These are phyloP conservation scores for Bucorvus abyssinicus DNA, from an alignment of 2,797 vertebrate species.

Conservation along the genomic window DNA sequence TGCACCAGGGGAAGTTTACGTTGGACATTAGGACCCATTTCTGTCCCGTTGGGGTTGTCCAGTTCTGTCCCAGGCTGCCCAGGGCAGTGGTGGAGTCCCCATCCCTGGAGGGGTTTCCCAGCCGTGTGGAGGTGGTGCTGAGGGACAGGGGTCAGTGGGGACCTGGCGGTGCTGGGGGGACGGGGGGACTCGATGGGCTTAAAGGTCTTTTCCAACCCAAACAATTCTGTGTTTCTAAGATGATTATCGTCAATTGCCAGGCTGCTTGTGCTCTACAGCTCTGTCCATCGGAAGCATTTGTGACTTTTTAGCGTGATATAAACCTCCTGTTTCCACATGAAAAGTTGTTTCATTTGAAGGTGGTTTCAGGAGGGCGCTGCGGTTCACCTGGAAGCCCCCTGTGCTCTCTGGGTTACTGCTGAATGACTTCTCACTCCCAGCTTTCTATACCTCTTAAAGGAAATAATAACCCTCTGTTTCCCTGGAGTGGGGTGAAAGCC, in stretches of 20 bases:
- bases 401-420: background rate
- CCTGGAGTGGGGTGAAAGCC: background rate
- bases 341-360: background rate
- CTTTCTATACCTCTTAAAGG: background rate
- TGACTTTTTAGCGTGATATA: fast-evolving
- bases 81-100: background rate
- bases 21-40: background rate
- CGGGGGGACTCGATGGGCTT: too few relatives aligned
- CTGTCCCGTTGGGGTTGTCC: background rate
- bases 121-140: background rate
- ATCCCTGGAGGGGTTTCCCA: background rate
- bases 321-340: background rate
- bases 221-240: background rate
- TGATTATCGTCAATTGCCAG: background rate
- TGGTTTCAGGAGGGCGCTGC: background rate
- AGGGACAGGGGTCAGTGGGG: background rate
- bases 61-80: background rate
- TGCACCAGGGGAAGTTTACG: background rate
- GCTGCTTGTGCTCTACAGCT: background rate
- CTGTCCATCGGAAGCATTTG: background rate
- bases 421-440: background rate
- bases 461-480: background rate
- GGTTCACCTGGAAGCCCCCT: background rate
- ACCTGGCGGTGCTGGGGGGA: background rate
- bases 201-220: background rate